A percentile compares a stretch with the other conserved stretches of the same genome.
These are phyloP conservation scores for Lobophora halterata DNA, from an alignment of 2,888 invertebrate species.

Conservation along the genomic window DNA sequence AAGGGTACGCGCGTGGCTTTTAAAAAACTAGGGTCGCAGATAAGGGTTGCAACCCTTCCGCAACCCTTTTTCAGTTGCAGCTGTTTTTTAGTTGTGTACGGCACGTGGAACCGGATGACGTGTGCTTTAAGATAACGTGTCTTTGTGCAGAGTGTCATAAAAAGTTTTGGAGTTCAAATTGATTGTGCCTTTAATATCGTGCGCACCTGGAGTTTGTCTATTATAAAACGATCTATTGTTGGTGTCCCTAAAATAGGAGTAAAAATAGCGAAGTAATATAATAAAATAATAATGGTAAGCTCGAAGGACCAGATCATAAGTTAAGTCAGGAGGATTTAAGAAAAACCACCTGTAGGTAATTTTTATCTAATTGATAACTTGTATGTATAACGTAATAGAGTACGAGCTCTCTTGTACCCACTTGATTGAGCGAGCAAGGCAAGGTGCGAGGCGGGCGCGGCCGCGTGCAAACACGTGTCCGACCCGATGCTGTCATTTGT, in stretches of 20 bases:
- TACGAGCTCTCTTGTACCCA: no score
- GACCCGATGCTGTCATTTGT: conserved; percentile 1
- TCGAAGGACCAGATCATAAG: no score
- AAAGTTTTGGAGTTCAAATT: conserved; percentile 11
- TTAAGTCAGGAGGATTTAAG: no score
- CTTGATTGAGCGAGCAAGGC: no score
- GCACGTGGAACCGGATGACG: conserved; percentile 51
- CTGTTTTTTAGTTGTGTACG: conserved; percentile 68
- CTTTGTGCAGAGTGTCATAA: conserved; percentile 18
- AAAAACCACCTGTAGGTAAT: no score
- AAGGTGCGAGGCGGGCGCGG: conserved; percentile 21
- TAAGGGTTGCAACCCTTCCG: conserved; percentile 61
- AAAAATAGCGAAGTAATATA: conserved; percentile 1
- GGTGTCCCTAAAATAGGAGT: background rate
- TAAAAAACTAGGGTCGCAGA: conserved; percentile 44
- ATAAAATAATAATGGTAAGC: no score
- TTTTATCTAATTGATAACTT: no score
- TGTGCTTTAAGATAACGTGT: conserved; percentile 24
- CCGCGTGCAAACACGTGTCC: conserved; percentile 23
- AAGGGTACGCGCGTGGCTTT: conserved; percentile 53
- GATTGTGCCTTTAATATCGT: conserved; percentile 7
- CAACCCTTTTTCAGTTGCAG: conserved; percentile 68
- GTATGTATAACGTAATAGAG: no score
- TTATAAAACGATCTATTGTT: conserved; percentile 3
- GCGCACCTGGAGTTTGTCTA: conserved; percentile 19